phyloP scores from a whole-genome alignment of 1,140 invertebrate species.

The Drosophila obscura region DNA sequence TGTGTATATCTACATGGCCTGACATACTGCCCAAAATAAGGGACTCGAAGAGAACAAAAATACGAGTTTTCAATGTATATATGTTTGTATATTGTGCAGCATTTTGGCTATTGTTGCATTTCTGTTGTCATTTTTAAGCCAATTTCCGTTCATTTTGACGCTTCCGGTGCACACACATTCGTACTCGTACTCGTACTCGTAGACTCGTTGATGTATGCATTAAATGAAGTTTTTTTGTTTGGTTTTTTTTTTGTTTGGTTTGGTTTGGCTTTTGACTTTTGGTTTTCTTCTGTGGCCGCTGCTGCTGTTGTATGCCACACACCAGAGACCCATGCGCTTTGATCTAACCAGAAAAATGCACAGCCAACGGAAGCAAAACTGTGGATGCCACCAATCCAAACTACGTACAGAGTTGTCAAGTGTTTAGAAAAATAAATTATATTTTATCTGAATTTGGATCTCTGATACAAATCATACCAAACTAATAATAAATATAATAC shows the following conservation, averaged over 20 bases:
- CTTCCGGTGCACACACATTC: conserved; percentile 57
- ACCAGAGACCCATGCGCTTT: conserved; percentile 13
- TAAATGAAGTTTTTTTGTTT: conserved; percentile 17
- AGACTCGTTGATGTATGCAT: conserved; percentile 25
- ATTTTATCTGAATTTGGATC: no score
- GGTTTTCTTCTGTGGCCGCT: conserved; percentile 15
- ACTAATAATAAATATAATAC: no score
- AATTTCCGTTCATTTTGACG: conserved; percentile 82
- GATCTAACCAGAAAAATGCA: not conserved
- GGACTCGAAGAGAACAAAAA: conserved; percentile 22
- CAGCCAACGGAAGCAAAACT: no score
- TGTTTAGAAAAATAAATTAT: no score
- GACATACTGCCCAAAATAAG: conserved; percentile 19
- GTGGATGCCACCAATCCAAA: no score
- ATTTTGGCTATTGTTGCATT: conserved; percentile 57
- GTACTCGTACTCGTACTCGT: conserved; percentile 10
- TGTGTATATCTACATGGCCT: conserved; percentile 10
- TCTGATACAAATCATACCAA: no score
- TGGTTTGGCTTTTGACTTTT: not conserved
- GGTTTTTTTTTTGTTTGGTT: not conserved
- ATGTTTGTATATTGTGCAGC: conserved; percentile 3
- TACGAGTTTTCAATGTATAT: not conserved
- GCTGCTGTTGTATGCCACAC: conserved; percentile 3
- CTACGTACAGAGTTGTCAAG: no score
- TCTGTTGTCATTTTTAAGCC: conserved; percentile 79